Conservation (phyloP, 2,888 invertebrate species). For the Eilema sororculum region DNA sequence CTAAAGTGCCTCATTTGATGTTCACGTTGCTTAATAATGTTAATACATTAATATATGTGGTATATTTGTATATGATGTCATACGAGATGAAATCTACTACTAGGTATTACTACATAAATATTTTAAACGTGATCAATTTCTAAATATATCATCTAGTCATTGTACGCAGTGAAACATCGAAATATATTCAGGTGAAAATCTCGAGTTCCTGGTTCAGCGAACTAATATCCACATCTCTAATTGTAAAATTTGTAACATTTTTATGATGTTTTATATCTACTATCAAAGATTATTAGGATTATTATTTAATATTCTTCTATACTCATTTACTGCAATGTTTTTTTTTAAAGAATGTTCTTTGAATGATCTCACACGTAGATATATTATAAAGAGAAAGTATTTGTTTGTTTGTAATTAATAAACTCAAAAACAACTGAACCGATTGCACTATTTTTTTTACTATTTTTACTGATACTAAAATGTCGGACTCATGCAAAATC, state of each 20-base stretch:
- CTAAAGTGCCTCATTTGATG: background rate
- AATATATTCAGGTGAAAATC: constrained; percentile 14
- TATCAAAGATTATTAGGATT: too few relatives aligned
- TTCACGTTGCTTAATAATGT: constrained; percentile 12
- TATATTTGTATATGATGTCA: constrained; percentile 44
- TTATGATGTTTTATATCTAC: too few relatives aligned
- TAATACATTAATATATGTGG: constrained; percentile 4
- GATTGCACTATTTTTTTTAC: too few relatives aligned
- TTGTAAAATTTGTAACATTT: too few relatives aligned
- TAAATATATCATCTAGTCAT: constrained; percentile 41
- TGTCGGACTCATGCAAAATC: background rate
- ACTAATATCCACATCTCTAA: background rate
- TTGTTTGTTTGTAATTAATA: too few relatives aligned
- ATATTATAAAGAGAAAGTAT: too few relatives aligned
- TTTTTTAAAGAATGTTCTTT: background rate
- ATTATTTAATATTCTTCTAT: too few relatives aligned
- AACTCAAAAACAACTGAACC: too few relatives aligned
- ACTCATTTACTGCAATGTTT: too few relatives aligned
- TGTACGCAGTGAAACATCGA: constrained; percentile 12
- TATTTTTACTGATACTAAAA: too few relatives aligned
- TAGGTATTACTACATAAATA: constrained; percentile 37
- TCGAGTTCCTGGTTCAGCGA: constrained; percentile 33
- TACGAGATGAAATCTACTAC: constrained; percentile 27
- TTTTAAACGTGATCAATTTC: constrained; percentile 32
- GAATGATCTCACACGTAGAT: background rate